Evolutionary conservation across 2,113 vertebrate species (phyloP).

Genomic region (Sphyrna mokarran): DNA sequence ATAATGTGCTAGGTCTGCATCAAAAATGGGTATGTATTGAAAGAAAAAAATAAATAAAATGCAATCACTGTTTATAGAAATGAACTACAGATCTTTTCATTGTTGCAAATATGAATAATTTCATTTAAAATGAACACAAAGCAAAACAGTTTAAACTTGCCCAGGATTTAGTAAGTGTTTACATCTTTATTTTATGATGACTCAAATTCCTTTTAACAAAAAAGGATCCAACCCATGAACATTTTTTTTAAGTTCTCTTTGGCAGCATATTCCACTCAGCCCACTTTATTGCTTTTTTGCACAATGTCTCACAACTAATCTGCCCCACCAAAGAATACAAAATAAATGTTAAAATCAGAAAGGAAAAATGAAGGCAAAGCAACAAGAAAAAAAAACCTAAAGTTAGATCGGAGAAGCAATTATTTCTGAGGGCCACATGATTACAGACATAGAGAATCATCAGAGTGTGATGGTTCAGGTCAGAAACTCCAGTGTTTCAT

Average conservation of each 20-base stretch:
- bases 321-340: not conserved
- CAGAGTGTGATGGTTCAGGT: too few relatives aligned
- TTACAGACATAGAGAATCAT: too few relatives aligned
- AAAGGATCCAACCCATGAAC: not conserved
- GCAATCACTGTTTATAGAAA: not conserved
- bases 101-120: not conserved
- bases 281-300: too few relatives aligned
- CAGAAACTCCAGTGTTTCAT: too few relatives aligned
- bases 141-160: not conserved
- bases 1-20: not conserved
- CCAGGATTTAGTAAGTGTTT: too few relatives aligned
- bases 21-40: not conserved
- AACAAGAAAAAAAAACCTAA: not conserved
- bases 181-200: not conserved
- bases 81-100: not conserved
- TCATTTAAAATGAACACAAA: not conserved
- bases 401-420: not conserved
- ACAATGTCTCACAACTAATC: not conserved
- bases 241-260: not conserved
- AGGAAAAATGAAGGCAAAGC: not conserved
- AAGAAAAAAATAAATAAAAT: not conserved
- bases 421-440: not conserved
- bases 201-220: not conserved
- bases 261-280: not conserved
- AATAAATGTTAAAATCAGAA: not conserved